Evolutionary conservation across 2,113 vertebrate genomes (phyloP).

Genomic region (Thermophis baileyi): DNA sequence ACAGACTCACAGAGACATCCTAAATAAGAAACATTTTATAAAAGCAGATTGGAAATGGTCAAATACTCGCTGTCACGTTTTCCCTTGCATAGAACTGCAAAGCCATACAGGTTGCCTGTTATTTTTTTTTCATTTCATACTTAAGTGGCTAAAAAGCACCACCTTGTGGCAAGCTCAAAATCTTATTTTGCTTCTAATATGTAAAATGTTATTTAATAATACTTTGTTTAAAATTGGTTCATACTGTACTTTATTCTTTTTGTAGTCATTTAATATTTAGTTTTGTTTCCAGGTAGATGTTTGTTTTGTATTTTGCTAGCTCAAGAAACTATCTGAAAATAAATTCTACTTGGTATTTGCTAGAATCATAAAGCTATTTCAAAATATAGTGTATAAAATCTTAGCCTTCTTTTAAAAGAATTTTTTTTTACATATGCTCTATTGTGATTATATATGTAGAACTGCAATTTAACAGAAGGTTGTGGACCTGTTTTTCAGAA

Average conservation of each 20-base stretch:
- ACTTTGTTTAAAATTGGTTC: neutral
- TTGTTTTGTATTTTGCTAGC: neutral
- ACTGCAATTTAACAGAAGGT: neutral
- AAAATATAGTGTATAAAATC: neutral
- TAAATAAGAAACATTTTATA: neutral
- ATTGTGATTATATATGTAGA: too few species aligned
- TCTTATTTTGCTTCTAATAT: neutral
- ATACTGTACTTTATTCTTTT: neutral
- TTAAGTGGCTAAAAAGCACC: constrained; percentile 3
- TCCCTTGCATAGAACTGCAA: neutral
- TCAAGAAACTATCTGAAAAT: neutral
- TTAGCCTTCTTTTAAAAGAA: neutral
- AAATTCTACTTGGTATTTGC: neutral
- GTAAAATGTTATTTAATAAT: neutral
- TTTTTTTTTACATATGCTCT: neutral
- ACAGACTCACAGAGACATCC: neutral
- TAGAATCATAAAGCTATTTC: neutral
- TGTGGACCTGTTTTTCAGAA: neutral
- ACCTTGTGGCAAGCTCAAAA: constrained; percentile 1
- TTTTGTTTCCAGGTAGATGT: neutral
- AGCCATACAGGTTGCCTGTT: neutral
- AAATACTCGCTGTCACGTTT: neutral
- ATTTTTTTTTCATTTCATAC: neutral
- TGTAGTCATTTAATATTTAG: neutral
- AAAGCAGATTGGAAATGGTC: neutral